A percentile compares a stretch with the other conserved stretches of the same genome.
Conservation (phyloP, 2,113 vertebrate genomes). For the Sminthopsis crassicaudata region DNA sequence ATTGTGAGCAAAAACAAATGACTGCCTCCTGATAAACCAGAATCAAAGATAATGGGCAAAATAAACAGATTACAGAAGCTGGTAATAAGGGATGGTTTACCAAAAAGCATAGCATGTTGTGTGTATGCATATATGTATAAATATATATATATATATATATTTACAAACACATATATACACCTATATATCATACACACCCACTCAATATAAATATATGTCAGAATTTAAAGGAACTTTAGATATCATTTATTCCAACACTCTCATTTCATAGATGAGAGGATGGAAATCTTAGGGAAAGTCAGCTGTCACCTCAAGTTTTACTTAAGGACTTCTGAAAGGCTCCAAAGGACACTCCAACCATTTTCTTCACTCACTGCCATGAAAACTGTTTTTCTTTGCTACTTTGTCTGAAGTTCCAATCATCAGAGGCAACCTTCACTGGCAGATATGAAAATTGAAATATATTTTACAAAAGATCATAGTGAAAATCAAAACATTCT, state of each 20-base stretch:
- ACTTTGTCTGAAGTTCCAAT: not conserved
- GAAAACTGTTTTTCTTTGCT: not conserved
- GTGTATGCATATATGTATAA: not conserved
- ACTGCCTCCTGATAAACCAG: slow-evolving; percentile 18
- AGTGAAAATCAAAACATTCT: not conserved
- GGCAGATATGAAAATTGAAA: not conserved
- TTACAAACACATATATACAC: not conserved
- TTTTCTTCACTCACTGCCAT: not conserved
- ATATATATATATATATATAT: not conserved
- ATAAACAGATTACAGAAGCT: slow-evolving; percentile 45
- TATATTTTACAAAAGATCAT: not conserved
- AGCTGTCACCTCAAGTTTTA: not conserved
- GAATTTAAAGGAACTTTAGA: slow-evolving; percentile 38
- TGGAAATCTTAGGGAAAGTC: not conserved
- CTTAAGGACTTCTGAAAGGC: not conserved
- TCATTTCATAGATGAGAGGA: slow-evolving; percentile 5
- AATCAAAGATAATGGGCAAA: not conserved
- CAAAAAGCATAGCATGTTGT: not conserved
- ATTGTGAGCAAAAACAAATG: slow-evolving; percentile 47
- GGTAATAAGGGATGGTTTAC: slow-evolving; percentile 17
- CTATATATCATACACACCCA: not conserved
- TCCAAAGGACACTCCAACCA: not conserved
- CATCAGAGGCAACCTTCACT: not conserved
- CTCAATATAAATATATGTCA: not conserved
- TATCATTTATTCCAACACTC: slow-evolving; percentile 40